Evolutionary conservation across 2,888 invertebrate species (phyloP), one percentile per base, ranked within the genome.

Genomic region (Ormyrus rosae): DNA sequence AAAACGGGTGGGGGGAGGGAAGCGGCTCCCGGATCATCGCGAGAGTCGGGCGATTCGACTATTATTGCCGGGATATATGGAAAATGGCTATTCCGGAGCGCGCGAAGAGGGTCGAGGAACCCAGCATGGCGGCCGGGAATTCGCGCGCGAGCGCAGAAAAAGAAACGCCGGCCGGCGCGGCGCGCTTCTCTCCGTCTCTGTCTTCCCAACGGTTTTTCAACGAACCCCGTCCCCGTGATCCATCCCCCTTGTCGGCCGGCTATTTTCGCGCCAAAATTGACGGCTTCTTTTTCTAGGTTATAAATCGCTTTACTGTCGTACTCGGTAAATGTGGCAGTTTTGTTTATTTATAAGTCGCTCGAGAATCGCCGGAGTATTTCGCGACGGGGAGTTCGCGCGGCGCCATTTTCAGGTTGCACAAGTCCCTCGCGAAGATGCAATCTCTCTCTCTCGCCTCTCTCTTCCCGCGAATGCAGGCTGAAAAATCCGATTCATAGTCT

Each of bases 151-250:
- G 34, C 34, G 34, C 34, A 55, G 56, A 50, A 19, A 19, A 45
- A 50, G 19, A 19, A 50, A 19, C n/a, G 56, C 34, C 34, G 34
- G 34, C 34, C 63, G 64, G 19, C 74, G 65, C 73, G 63, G 64
- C 60, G 64, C 34, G 34, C 34, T 71, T 71, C 67, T 53, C 67
- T 5, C n/a, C 8, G 50, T 11, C n/a, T 53, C 9, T 72, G 68
- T 50, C 58, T 73, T 70, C 34, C 34, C 82, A 86, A 86, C 86
- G 86, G 85, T 83, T 83, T 84, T 85, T 84, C 70, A 9, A 50
- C 63, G 69, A 70, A 80, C 53, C 10, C n/a, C 8, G 58, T 19
- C 13, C 19, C 46, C 55, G 34, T 4, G 34, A 34, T 34, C 64
- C 48, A 2, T 6, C 50, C 50, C 50, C 6, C 11, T 10, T 46